Conservation (phyloP, 2,797 vertebrate species). For the Anisognathus igniventris region DNA sequence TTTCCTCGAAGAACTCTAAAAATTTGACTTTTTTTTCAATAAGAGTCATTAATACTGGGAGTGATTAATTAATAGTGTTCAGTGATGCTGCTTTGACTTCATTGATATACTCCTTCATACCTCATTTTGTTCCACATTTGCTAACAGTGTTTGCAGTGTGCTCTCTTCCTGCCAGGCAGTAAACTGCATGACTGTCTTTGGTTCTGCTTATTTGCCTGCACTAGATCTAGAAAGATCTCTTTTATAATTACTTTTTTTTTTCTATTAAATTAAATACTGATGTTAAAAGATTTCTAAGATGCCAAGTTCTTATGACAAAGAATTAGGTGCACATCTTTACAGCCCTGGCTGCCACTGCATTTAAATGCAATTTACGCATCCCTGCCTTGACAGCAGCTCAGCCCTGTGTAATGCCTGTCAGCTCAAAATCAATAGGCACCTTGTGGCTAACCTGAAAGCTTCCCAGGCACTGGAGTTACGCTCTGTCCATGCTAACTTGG, state of each 20-base stretch:
- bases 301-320: neutral
- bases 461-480: neutral
- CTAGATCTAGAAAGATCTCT: neutral
- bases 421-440: neutral
- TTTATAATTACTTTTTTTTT: neutral
- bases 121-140: neutral
- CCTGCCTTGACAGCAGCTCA: neutral
- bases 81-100: conserved; percentile 1
- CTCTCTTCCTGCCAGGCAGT: neutral
- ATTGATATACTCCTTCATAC: neutral
- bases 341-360: neutral
- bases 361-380: neutral
- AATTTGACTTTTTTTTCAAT: neutral
- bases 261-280: neutral
- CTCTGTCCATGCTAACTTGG: neutral
- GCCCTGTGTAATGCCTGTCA: neutral
- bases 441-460: neutral
- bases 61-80: neutral
- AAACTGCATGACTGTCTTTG: neutral
- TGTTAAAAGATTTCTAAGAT: neutral
- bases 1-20: neutral
- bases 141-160: neutral
- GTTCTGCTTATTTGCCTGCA: neutral
- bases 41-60: neutral
- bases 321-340: neutral